Conservation (phyloP, 2,888 invertebrate genomes). For the Cerastis rubricosa region DNA sequence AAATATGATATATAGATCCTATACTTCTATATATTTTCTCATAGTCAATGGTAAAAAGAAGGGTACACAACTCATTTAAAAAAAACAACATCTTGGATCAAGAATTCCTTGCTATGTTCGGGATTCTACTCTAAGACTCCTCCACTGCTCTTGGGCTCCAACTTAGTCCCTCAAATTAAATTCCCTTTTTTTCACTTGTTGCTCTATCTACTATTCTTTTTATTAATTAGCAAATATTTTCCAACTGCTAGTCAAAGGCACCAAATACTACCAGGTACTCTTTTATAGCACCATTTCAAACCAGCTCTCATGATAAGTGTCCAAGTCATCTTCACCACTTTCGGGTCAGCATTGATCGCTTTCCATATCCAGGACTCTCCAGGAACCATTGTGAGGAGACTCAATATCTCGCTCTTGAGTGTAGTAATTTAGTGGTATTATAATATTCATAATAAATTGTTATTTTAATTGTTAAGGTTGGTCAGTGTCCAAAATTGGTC, state of each 20-base stretch:
- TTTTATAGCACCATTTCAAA: background rate
- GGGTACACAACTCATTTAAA: too few relatives aligned
- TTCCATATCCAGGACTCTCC: background rate
- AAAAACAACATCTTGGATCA: too few relatives aligned
- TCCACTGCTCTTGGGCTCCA: too few relatives aligned
- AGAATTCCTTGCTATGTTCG: too few relatives aligned
- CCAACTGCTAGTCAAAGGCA: background rate
- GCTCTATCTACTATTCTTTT: background rate
- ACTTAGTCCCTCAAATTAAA: too few relatives aligned
- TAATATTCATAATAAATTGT: background rate
- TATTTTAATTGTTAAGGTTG: background rate
- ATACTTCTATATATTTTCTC: too few relatives aligned
- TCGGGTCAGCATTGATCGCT: background rate
- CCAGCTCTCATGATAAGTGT: background rate
- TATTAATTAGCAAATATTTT: background rate
- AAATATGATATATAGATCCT: too few relatives aligned
- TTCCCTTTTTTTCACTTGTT: too few relatives aligned
- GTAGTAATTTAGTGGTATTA: background rate
- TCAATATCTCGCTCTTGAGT: background rate
- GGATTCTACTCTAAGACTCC: too few relatives aligned
- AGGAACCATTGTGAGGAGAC: background rate
- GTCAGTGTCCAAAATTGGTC: background rate
- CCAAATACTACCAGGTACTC: background rate
- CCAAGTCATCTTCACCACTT: background rate
- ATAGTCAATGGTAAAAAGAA: too few relatives aligned